Conservation (phyloP, 2,113 vertebrate genomes). For the Numenius arquata region DNA sequence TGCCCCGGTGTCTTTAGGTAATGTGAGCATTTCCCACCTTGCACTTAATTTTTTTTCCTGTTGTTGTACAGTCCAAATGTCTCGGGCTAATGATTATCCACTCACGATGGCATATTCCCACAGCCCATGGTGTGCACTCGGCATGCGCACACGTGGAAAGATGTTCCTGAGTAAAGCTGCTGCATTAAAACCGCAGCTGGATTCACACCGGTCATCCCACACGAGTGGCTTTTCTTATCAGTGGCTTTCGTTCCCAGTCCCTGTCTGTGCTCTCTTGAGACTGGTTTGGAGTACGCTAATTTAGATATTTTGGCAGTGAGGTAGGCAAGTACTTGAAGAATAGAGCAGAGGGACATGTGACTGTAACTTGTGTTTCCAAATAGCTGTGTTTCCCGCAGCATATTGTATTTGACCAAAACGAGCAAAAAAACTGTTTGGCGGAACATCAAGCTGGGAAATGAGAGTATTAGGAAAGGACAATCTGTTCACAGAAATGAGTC, state of each 20-base stretch:
- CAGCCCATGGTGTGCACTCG: neutral
- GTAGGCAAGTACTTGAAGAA: conserved; percentile 47
- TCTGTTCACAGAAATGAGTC: conserved; percentile 61
- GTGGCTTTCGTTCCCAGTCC: neutral
- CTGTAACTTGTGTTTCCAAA: conserved; percentile 67
- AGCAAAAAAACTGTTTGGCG: conserved; percentile 59
- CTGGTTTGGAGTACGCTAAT: conserved; percentile 2
- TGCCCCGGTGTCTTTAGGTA: neutral
- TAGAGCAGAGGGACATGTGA: conserved; percentile 72
- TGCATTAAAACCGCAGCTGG: neutral
- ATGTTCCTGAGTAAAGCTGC: neutral
- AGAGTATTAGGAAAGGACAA: conserved; percentile 61
- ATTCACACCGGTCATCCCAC: neutral
- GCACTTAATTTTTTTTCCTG: neutral
- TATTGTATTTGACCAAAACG: conserved; percentile 69
- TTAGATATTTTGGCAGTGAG: conserved; percentile 6
- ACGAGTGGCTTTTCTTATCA: neutral
- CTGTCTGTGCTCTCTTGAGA: neutral
- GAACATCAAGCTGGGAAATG: conserved; percentile 70
- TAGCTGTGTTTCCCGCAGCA: conserved; percentile 72
- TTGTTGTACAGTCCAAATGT: neutral
- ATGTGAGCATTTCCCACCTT: neutral
- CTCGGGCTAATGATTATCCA: neutral
- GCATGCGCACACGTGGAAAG: neutral
- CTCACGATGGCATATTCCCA: rapidly evolving